Evolutionary conservation across 2,888 invertebrate species (phyloP).

Genomic region (Cistogaster globosa): DNA sequence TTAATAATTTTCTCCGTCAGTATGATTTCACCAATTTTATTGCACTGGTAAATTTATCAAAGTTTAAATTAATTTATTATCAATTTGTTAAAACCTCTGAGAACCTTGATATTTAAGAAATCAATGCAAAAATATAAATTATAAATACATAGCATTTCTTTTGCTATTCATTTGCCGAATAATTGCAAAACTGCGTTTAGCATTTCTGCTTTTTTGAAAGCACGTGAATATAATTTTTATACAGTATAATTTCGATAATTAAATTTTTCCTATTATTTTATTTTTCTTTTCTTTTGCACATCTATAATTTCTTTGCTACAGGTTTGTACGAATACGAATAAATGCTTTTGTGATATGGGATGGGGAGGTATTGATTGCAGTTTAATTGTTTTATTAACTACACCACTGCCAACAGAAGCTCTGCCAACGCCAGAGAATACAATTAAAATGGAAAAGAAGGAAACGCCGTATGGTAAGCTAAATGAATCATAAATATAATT

Average conservation of each 20-base stretch:
- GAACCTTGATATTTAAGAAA: neutral
- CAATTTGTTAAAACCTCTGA: too few relatives aligned
- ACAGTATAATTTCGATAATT: slow-evolving; percentile 44
- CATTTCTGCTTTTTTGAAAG: slow-evolving; percentile 8
- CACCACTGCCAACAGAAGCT: slow-evolving; percentile 84
- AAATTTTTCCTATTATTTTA: slow-evolving; percentile 18
- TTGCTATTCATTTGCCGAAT: neutral
- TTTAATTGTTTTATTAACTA: slow-evolving; percentile 88
- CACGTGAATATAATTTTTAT: slow-evolving; percentile 13
- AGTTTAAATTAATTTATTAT: too few relatives aligned
- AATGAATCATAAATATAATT: slow-evolving; percentile 62
- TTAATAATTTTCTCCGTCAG: too few relatives aligned
- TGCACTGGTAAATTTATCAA: too few relatives aligned
- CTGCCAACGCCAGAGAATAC: slow-evolving; percentile 85
- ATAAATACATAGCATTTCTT: too few relatives aligned
- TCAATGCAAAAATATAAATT: neutral
- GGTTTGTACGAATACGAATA: slow-evolving; percentile 96
- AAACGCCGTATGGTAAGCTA: slow-evolving; percentile 95
- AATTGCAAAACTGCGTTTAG: neutral
- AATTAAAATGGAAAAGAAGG: slow-evolving; percentile 92
- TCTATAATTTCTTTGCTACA: slow-evolving; percentile 81
- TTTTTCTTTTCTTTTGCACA: neutral
- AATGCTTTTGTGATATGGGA: slow-evolving; percentile 94
- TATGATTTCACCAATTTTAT: too few relatives aligned
- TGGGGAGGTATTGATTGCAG: slow-evolving; percentile 96